Base-by-base conservation (phyloP, 2,888 invertebrate species). In the Osedax fenrisi region DNA sequence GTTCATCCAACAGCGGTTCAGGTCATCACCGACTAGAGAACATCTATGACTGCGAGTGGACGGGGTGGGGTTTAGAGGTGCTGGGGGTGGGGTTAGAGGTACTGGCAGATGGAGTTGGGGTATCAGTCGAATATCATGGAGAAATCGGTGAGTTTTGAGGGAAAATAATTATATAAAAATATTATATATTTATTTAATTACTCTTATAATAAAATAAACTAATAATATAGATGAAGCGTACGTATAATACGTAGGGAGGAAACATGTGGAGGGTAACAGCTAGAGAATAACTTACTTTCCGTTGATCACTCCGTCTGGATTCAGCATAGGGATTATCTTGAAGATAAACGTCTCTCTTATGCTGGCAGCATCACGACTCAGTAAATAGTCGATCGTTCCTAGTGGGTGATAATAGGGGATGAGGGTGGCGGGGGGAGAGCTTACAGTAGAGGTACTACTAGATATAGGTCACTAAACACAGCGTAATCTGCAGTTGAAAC, bases 1-100 rank as follows among this genome's bases (percentile, higher is more conserved):
- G 74, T 91, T 91, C 78, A 92, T 88, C 87, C 96, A 97, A 83
- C 94, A 92, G 79, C 95, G 88, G 86, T 96, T 96, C 79, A 96
- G 86, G 86, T 96, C 96, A 84, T 92, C 91, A 79, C 93, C 95
- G 77, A 92, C 91, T 82, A 95, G 85, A 27, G 94, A 94, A 84
- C 94, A 94, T 79, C 92, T 88, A 85, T 91, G 89, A 85, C 94
- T 94, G 76, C 5, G 62, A 10, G 27, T 2, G 10, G 62, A 10
- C 10, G 41, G 5, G 41, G 41, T 41, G 41, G 41, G 41, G 41
- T 5, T 5, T 41, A 17, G 41, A 17, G 41, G 41, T 5, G 41
- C 41, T 5, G 41, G 41, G 41, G 41, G 17, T 5, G 10, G 41
- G 41, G 41, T 5, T 10, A 17, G 41, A 17, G 41, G 41, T 5